Evolutionary conservation across 2,113 vertebrate species (phyloP), one percentile per base, ranked within the genome.

Genomic region (Patagioenas fasciata): DNA sequence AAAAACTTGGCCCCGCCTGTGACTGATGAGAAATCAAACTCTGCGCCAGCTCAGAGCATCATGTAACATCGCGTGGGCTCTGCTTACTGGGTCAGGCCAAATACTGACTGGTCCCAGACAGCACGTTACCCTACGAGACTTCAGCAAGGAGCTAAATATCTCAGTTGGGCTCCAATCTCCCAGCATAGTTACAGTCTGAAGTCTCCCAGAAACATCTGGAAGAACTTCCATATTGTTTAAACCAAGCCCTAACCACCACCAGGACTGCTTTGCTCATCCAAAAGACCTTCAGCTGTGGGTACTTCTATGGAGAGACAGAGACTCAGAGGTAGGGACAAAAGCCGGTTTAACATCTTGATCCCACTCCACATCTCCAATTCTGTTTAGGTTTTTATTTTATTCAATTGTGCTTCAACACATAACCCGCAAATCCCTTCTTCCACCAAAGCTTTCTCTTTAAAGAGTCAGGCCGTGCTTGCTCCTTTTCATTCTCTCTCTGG

Each of bases 191-290:
- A 23, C 72, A 61, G 81, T 36, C 50, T 83, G 77, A 92, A 92
- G 48, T 29, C 60, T 91, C 73, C 56, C 77, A 87, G 60, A 64
- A 89, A 85, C 69, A 93, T 89, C 83, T 95, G 94, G 73, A 95
- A 93, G 83, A 93, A 84, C 81, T 92, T 91, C 91, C 77, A 92
- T 92, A 57, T 79, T 92, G 77, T 87, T 92, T 77, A 95, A 95
- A 86, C 56, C 56, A 86, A 91, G 36, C 56, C 57, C 65, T 93
- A 92, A 72, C 28, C n/a, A 92, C 77, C 77, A 93, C 51, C 91
- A 96, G 89, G 38, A 66, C 42, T 69, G 89, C 80, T 92, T 91
- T 93, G 61, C 60, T 96, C 80, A 87, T 65, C 65, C 80, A n/a
- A 50, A 91, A 89, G 89, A 67, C 73, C 69, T 95, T 95, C 86